Conservation (phyloP, 2,797 vertebrate genomes). For the Halcyon leucocephala region DNA sequence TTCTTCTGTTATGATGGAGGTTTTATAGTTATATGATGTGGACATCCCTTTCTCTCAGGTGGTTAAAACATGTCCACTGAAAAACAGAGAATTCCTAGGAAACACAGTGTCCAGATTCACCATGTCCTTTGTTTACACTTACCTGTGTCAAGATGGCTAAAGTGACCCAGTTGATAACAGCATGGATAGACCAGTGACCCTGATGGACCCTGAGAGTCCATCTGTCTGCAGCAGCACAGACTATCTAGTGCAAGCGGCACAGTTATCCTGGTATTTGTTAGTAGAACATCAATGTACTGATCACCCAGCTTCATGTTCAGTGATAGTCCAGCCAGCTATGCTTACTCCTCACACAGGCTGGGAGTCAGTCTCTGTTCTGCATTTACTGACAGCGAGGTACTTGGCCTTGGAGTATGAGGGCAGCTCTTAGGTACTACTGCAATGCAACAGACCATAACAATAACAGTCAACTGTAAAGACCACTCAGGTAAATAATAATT, state of each 20-base stretch:
- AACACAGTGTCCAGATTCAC: background rate
- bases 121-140: background rate
- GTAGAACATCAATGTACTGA: background rate
- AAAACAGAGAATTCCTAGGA: background rate
- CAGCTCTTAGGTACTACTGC: background rate
- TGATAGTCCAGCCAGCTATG: background rate
- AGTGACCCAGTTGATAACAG: no score
- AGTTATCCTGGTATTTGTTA: background rate
- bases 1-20: background rate
- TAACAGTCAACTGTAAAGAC: background rate
- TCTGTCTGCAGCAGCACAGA: background rate
- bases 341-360: background rate
- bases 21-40: background rate
- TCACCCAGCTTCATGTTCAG: background rate
- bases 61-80: background rate
- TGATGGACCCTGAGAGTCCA: background rate
- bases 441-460: background rate
- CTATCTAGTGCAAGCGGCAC: background rate
- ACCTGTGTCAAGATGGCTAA: background rate
- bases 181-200: background rate
- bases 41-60: background rate
- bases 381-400: rapidly evolving
- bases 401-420: background rate
- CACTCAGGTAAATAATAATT: background rate
- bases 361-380: background rate